A percentile compares a stretch with the other conserved stretches of the same genome.
Evolutionary conservation across 2,888 invertebrate genomes (phyloP).

Genomic region (Odontomyia ornata): DNA sequence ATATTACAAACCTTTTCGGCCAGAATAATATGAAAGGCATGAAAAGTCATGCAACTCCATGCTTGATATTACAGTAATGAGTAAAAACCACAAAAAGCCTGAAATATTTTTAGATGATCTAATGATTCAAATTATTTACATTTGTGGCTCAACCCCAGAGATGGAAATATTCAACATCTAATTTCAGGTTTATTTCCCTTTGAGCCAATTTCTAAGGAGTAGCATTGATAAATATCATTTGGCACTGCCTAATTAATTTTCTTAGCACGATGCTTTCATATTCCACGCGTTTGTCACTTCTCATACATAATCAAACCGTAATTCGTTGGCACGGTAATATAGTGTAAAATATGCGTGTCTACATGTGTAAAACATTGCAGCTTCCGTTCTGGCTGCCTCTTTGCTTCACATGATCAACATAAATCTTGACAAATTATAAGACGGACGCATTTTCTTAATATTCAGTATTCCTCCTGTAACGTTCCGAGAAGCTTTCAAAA

Average conservation of each 20-base stretch:
- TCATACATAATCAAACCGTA: not conserved
- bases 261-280: not conserved
- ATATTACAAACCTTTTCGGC: no score
- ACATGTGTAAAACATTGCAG: conserved; percentile 37
- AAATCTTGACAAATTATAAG: conserved; percentile 22
- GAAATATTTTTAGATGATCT: no score
- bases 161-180: not conserved
- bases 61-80: no score
- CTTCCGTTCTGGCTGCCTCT: conserved; percentile 32
- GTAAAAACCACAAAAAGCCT: no score
- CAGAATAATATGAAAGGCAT: no score
- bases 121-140: no score
- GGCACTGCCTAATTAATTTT: conserved; percentile 26
- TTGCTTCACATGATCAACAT: not conserved
- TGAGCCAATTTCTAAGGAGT: not conserved
- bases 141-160: not conserved
- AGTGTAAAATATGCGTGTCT: not conserved
- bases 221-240: not conserved
- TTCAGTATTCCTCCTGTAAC: not conserved
- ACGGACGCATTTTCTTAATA: not conserved
- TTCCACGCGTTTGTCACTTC: not conserved
- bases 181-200: not conserved
- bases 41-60: no score
- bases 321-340: not conserved
- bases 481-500: conserved; percentile 6